phyloP scores from a whole-genome alignment of 1,140 invertebrate genomes.

The Pachypeltis micranthus region DNA sequence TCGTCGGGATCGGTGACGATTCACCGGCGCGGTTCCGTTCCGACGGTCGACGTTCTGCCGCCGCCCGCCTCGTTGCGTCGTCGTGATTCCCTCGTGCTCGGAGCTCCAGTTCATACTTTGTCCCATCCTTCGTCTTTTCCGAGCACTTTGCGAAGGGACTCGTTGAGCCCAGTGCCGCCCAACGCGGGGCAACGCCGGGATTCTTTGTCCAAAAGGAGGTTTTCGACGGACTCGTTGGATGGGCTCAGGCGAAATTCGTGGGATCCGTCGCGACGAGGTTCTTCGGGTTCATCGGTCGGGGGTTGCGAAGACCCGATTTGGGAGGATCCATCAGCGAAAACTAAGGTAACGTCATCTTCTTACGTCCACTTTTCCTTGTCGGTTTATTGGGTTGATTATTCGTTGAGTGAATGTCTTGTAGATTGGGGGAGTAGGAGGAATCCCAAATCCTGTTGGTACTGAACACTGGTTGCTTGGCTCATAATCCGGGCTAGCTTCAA shows the following conservation, averaged over 20 bases:
- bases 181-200: conserved; percentile 29
- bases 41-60: conserved; percentile 26
- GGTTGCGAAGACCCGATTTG: conserved; percentile 40
- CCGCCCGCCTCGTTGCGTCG: conserved; percentile 33
- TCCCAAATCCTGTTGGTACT: too few species aligned
- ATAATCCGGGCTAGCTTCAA: too few species aligned
- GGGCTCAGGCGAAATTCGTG: conserved; percentile 50
- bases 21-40: conserved; percentile 45
- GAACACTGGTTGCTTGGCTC: too few species aligned
- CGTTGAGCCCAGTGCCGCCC: conserved; percentile 32
- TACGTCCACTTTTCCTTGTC: too few species aligned
- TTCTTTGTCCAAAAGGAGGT: conserved; percentile 38
- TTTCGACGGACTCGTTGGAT: conserved; percentile 58
- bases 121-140: conserved; percentile 53
- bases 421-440: too few species aligned
- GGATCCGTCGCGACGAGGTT: conserved; percentile 49
- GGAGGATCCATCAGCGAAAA: conserved; percentile 33
- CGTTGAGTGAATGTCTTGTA: too few species aligned
- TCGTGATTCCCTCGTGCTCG: conserved; percentile 38
- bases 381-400: too few species aligned
- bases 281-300: conserved; percentile 38
- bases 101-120: conserved; percentile 17
- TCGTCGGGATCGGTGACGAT: conserved; percentile 35
- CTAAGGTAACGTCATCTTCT: too few species aligned
- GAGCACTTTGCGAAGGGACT: conserved; percentile 45